A percentile compares a stretch with the other conserved stretches of the same genome.
phyloP scores from a whole-genome alignment of 2,888 invertebrate species.

The Spisula subtruncata region DNA sequence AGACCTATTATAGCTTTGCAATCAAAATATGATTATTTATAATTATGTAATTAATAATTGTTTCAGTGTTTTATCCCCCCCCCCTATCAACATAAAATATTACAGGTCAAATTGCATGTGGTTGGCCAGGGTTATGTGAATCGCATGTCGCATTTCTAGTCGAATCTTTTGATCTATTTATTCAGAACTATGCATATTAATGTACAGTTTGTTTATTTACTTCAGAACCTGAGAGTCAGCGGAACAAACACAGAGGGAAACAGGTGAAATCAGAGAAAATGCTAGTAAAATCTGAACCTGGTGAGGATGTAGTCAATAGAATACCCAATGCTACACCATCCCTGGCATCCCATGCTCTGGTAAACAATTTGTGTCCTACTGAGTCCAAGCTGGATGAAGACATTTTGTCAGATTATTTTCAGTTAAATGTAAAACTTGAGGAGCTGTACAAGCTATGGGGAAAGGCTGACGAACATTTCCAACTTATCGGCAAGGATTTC shows the following conservation, averaged over 20 bases:
- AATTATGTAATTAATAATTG: too few relatives aligned
- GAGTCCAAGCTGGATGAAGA: conserved; percentile 27
- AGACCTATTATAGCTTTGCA: too few relatives aligned
- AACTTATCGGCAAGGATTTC: conserved; percentile 90
- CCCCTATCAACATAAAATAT: too few relatives aligned
- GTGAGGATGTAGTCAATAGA: neutral
- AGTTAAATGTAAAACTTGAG: conserved; percentile 92
- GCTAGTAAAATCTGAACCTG: neutral
- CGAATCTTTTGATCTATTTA: too few relatives aligned
- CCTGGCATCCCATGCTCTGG: neutral
- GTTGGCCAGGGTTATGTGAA: too few relatives aligned
- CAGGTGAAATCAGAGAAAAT: neutral
- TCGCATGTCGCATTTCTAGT: too few relatives aligned
- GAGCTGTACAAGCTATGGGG: conserved; percentile 93
- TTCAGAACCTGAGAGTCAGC: neutral
- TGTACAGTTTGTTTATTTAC: neutral
- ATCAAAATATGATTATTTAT: too few relatives aligned
- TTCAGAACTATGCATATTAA: neutral
- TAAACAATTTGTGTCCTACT: neutral
- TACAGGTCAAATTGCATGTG: too few relatives aligned
- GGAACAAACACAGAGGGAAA: neutral
- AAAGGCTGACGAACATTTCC: conserved; percentile 92
- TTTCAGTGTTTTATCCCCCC: too few relatives aligned
- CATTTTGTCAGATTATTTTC: conserved; percentile 92
- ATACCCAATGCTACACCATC: neutral